Evolutionary conservation across 2,113 vertebrate species (phyloP).

Genomic region (Brachypteracias leptosomus): DNA sequence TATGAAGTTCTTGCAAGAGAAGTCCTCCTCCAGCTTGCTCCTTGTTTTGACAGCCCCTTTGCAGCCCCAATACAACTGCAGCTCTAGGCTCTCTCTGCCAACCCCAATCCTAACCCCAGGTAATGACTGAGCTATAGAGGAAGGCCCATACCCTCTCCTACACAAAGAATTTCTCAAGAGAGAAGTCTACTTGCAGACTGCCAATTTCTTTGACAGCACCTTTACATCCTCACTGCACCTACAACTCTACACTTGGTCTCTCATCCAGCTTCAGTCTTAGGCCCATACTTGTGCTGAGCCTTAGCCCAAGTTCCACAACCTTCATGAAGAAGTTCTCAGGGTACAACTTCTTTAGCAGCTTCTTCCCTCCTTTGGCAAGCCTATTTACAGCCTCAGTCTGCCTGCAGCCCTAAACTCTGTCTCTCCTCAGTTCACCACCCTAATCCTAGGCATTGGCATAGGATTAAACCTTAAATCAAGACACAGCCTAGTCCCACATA

Average conservation of each 20-base stretch:
- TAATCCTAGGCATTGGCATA: not conserved
- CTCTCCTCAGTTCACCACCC: not conserved
- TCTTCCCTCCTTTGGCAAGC: not conserved
- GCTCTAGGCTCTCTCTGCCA: not conserved
- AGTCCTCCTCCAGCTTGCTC: not conserved
- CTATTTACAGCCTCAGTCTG: not conserved
- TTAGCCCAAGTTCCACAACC: not conserved
- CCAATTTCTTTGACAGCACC: not conserved
- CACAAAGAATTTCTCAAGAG: not conserved
- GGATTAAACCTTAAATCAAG: not conserved
- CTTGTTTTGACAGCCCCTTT: not conserved
- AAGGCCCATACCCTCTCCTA: not conserved
- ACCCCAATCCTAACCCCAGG: rapidly evolving
- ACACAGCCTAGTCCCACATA: not conserved
- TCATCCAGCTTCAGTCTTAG: not conserved
- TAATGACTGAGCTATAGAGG: not conserved
- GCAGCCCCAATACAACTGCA: not conserved
- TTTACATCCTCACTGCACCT: not conserved
- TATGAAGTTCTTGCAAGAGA: not conserved
- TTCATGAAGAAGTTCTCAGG: not conserved
- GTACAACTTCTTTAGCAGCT: not conserved
- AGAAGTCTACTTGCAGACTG: not conserved
- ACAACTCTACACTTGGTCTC: not conserved
- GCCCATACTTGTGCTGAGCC: not conserved
- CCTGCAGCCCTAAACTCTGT: not conserved